Base-by-base conservation (phyloP, 2,113 vertebrate genomes). In the Barbus barbus region DNA sequence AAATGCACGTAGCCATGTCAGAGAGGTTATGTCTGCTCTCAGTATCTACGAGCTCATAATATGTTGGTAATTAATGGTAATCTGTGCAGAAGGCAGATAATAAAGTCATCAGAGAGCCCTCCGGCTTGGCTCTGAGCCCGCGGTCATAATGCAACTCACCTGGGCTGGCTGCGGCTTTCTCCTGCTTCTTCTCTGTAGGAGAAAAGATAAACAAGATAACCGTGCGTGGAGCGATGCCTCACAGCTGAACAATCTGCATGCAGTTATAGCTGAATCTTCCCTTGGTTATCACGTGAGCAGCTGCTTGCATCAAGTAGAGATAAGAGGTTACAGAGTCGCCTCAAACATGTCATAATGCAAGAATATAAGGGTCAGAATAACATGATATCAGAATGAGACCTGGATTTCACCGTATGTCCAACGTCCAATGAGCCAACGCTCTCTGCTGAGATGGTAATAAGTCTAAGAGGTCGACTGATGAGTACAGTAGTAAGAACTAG, bases 121-220 rank as follows among this genome's bases (percentile, higher is more conserved):
- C 20, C 4, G 26, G 75, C 36, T 28, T 60, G 83, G 48, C 63
- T 28, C 48, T 22, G 48, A 71, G 74, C 58, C 22, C 4, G 1
- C 22, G 20, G 4, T 58, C 4, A 78, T 76, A 72, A 9, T 67
- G 9, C 72, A 46, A 90, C 93, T 91, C 86, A 95, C 95, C 96
- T 87, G 96, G 95, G 83, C 94, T 96, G 80, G 92, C 94, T 38
- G 92, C 93, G 11, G 89, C 81, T 74, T 94, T 92, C 76, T 96
- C 93, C 20, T 93, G 87, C 90, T 97, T 97, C 94, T 96, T 99
- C 86, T 98, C 98, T 99, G 92, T 83, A 93, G 73, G 36, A 84
- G 5, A 84, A 71, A 86, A 9, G 18, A 58, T 58, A 58, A 58
- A 58, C 22, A 71, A n/a, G 88, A 85, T 65, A 87, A 24, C 16